Conservation (phyloP, 1,140 invertebrate species). For the Calliopsis andreniformis region DNA sequence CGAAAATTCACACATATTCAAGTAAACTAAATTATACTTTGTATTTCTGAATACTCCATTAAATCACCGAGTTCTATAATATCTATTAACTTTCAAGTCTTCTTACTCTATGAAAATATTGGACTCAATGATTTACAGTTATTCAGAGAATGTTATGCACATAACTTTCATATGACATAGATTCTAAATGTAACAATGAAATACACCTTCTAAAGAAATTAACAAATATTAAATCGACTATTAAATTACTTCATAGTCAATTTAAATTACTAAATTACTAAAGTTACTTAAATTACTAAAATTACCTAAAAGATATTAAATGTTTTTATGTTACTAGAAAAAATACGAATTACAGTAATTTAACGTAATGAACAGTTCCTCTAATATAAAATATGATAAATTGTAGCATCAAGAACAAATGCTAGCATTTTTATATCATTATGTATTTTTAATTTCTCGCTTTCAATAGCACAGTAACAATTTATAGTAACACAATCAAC, state of each 20-base stretch:
- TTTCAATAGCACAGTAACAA: neutral
- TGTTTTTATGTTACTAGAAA: neutral
- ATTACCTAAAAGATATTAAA: neutral
- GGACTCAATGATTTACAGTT: neutral
- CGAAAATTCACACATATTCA: neutral
- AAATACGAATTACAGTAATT: neutral
- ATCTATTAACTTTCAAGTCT: neutral
- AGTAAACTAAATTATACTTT: conserved; percentile 5
- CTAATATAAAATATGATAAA: neutral
- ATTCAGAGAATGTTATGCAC: neutral
- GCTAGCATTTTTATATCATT: neutral
- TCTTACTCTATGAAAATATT: neutral
- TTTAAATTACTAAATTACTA: no score
- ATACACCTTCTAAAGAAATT: neutral
- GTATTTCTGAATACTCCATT: neutral
- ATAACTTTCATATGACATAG: neutral
- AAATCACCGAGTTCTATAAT: neutral
- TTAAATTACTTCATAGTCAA: no score
- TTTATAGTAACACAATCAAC: neutral
- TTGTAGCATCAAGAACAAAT: neutral
- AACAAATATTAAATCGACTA: neutral
- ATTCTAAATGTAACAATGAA: conserved; percentile 3
- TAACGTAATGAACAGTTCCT: neutral
- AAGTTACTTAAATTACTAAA: neutral
- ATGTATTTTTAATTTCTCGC: neutral